phyloP scores from a whole-genome alignment of 2,113 vertebrate species.

The Rhinoptilus africanus region DNA sequence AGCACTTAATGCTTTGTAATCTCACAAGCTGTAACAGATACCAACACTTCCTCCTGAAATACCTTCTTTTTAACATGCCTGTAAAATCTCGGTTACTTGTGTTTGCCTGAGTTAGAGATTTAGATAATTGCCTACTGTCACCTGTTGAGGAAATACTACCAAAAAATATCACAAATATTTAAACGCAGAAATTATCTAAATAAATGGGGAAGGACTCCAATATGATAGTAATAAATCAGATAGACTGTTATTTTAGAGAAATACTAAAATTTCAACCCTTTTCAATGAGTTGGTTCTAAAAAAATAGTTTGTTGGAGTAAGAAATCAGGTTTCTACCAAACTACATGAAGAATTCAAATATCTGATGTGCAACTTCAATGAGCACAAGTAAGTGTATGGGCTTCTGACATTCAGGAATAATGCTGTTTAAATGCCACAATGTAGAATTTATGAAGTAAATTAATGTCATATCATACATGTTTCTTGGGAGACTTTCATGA shows the following conservation, averaged over 20 bases:
- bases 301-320: neutral
- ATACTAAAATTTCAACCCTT: neutral
- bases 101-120: neutral
- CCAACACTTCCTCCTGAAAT: neutral
- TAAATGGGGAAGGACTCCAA: neutral
- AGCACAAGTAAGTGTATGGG: neutral
- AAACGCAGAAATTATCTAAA: neutral
- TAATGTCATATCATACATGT: neutral
- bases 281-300: neutral
- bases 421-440: neutral
- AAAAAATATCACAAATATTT: neutral
- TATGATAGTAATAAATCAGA: neutral
- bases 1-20: neutral
- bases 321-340: neutral
- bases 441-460: neutral
- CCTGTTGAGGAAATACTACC: neutral
- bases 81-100: neutral
- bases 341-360: neutral
- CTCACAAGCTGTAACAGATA: slow-evolving; percentile 2
- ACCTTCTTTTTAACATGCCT: neutral
- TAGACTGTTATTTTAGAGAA: neutral
- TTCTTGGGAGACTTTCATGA: neutral
- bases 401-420: neutral
- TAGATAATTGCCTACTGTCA: neutral
- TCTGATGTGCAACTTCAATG: neutral